A percentile compares a stretch with the other conserved stretches of the same genome.
phyloP scores from a whole-genome alignment of 2,113 vertebrate genomes.

The Xenopus laevis region DNA sequence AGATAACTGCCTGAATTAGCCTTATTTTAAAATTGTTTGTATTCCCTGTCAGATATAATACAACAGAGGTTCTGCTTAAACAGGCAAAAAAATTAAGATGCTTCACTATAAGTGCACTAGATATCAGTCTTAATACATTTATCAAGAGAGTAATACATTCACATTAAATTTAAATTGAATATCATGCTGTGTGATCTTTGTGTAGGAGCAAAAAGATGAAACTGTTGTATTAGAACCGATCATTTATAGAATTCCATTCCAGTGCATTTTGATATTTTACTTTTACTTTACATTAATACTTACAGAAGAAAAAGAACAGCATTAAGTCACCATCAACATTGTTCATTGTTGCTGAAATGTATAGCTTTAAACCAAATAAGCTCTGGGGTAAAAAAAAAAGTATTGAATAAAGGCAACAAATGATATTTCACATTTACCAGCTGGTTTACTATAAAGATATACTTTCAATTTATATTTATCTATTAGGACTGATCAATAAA shows the following conservation, averaged over 20 bases:
- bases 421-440: neutral
- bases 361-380: conserved; percentile 5
- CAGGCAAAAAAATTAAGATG: conserved; percentile 30
- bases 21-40: conserved; percentile 41
- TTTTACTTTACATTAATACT: conserved; percentile 33
- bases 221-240: conserved; percentile 33
- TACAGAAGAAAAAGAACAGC: conserved; percentile 13
- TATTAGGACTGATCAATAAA: too few species aligned
- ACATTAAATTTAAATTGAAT: conserved; percentile 42
- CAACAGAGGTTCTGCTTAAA: conserved; percentile 30
- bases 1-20: conserved; percentile 35
- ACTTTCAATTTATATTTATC: too few species aligned
- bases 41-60: conserved; percentile 37
- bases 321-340: conserved; percentile 28
- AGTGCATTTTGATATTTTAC: conserved; percentile 31
- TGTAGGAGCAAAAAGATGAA: conserved; percentile 31
- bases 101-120: conserved; percentile 22
- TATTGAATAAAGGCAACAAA: neutral
- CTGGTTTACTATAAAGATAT: neutral
- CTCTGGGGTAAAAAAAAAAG: neutral
- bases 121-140: conserved; percentile 35
- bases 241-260: conserved; percentile 42
- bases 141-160: conserved; percentile 34
- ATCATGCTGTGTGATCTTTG: conserved; percentile 40
- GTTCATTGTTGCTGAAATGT: conserved; percentile 11